Conservation (phyloP, 2,113 vertebrate species). For the Erythrocercus mccallii region DNA sequence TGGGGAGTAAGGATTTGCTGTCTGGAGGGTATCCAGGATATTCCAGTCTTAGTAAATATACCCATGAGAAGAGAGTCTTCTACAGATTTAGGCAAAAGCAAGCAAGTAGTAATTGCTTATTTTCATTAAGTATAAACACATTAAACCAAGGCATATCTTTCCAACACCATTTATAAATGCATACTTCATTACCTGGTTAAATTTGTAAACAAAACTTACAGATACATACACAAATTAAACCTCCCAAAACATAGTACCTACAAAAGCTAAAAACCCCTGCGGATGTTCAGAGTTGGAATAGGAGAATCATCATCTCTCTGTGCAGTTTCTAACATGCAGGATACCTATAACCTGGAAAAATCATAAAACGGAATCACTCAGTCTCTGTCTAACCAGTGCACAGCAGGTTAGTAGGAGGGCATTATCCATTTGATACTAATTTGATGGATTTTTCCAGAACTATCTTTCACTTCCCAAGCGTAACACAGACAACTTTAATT, state of each 20-base stretch:
- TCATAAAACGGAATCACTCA: rapidly evolving
- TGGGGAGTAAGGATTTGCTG: neutral
- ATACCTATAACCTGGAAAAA: neutral
- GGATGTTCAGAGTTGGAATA: neutral
- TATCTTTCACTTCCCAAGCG: neutral
- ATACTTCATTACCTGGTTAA: neutral
- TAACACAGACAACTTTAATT: neutral
- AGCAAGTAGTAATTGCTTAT: neutral
- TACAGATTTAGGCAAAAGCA: neutral
- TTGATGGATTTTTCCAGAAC: neutral
- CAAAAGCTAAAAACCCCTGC: neutral
- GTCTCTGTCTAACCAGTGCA: neutral
- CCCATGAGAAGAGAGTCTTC: neutral
- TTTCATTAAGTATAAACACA: neutral
- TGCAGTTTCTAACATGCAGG: neutral
- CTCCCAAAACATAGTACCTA: neutral
- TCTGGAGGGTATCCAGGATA: neutral
- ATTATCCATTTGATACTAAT: neutral
- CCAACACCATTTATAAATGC: neutral
- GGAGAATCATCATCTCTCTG: neutral
- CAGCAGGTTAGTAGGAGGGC: neutral
- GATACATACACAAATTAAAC: neutral
- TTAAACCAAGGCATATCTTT: neutral
- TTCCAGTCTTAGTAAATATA: neutral
- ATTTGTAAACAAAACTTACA: neutral